phyloP scores from a whole-genome alignment of 2,113 vertebrate species.

The Chauna torquata region DNA sequence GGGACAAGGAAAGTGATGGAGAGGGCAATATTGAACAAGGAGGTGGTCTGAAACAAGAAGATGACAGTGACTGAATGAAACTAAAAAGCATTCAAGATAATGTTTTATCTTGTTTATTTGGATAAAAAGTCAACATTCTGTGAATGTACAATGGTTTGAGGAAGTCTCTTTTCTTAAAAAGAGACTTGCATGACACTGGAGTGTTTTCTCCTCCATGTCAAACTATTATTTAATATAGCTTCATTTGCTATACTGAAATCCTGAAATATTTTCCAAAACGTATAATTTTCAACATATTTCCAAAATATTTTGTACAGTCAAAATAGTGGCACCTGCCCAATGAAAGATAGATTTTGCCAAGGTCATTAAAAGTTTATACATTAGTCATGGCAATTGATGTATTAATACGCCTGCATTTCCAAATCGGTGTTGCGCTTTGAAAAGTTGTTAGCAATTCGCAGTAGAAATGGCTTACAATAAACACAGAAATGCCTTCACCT shows the following conservation, averaged over 20 bases:
- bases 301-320: constrained; percentile 72
- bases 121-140: constrained; percentile 14
- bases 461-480: constrained; percentile 59
- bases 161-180: not conserved
- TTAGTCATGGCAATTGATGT: constrained; percentile 34
- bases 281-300: constrained; percentile 61
- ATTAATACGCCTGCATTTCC: constrained; percentile 45
- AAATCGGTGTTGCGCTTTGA: constrained; percentile 42
- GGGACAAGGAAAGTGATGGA: constrained; percentile 88
- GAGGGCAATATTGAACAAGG: not conserved
- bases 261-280: constrained; percentile 60
- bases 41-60: constrained; percentile 26
- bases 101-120: not conserved
- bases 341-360: constrained; percentile 31
- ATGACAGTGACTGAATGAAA: constrained; percentile 67
- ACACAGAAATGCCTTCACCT: constrained; percentile 27
- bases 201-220: not conserved
- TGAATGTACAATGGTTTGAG: constrained; percentile 44
- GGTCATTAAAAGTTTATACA: constrained; percentile 38
- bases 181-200: not conserved
- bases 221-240: constrained; percentile 33
- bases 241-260: constrained; percentile 50
- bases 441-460: constrained; percentile 51
- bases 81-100: not conserved
- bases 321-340: constrained; percentile 65